A percentile compares a stretch with the other conserved stretches of the same genome.
These are phyloP conservation scores for Cantharis flavilabris DNA, from an alignment of 2,888 invertebrate genomes.

Conservation along the genomic window DNA sequence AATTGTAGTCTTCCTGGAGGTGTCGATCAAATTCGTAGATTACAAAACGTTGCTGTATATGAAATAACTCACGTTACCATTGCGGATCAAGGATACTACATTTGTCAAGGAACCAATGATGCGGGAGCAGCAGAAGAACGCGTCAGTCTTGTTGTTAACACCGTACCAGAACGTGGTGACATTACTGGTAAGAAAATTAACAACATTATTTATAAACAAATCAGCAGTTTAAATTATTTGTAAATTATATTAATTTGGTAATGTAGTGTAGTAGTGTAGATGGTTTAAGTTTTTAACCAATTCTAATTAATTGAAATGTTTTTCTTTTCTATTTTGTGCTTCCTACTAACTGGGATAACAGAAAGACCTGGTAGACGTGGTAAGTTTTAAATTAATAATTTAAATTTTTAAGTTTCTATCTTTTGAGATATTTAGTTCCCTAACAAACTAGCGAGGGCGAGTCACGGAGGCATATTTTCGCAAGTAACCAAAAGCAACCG, in stretches of 20 bases:
- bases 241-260: background rate
- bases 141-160: conserved; percentile 63
- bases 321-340: conserved; percentile 42
- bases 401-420: background rate
- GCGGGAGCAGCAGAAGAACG: conserved; percentile 69
- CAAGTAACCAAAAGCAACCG: no score
- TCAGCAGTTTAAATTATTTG: background rate
- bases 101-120: conserved; percentile 69
- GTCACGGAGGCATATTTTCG: no score
- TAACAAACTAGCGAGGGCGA: no score
- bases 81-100: conserved; percentile 72
- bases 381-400: conserved; percentile 29
- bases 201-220: background rate
- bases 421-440: background rate
- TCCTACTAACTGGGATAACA: conserved; percentile 42
- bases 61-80: conserved; percentile 62
- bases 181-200: conserved; percentile 49
- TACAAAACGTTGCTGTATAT: conserved; percentile 49
- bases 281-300: background rate
- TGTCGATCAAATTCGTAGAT: background rate
- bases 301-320: conserved; percentile 4
- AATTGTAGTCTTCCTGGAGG: background rate
- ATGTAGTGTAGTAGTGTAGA: background rate
- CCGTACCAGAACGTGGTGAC: conserved; percentile 52
- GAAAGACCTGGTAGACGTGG: conserved; percentile 34